A percentile compares a stretch with the other conserved stretches of the same genome.
Conservation (phyloP, 2,888 invertebrate genomes). For the Platerodrilus igneus region DNA sequence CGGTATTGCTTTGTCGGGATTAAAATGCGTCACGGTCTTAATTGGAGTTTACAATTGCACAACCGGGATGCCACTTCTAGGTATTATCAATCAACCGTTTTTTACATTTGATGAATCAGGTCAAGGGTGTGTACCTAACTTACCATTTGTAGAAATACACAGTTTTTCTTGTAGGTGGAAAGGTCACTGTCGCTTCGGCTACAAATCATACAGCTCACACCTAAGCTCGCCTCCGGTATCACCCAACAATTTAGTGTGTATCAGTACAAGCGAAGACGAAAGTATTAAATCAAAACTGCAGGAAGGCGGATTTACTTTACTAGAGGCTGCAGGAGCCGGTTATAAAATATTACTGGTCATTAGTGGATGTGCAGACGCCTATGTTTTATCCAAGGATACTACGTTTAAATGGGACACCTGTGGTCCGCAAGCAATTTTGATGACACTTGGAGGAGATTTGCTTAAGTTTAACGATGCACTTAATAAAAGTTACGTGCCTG, state of each 20-base stretch:
- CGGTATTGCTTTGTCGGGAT: slow-evolving; percentile 62
- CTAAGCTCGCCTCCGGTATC: slow-evolving; percentile 23
- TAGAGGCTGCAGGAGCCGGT: slow-evolving; percentile 79
- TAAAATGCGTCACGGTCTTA: slow-evolving; percentile 85
- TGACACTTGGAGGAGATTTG: slow-evolving; percentile 73
- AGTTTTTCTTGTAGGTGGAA: slow-evolving; percentile 48
- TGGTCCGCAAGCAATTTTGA: slow-evolving; percentile 80
- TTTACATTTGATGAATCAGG: slow-evolving; percentile 40
- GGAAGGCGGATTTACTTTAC: slow-evolving; percentile 52
- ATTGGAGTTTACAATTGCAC: slow-evolving; percentile 75
- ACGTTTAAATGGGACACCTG: slow-evolving; percentile 93
- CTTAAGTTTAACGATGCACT: slow-evolving; percentile 32
- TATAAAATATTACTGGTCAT: slow-evolving; percentile 83
- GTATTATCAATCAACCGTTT: slow-evolving; percentile 89
- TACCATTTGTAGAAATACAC: slow-evolving; percentile 1
- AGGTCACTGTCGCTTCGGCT: slow-evolving; percentile 61
- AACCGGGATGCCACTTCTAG: slow-evolving; percentile 73
- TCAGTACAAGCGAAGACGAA: slow-evolving; percentile 57
- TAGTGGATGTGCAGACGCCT: slow-evolving; percentile 64
- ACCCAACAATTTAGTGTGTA: slow-evolving; percentile 46
- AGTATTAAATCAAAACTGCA: slow-evolving; percentile 48
- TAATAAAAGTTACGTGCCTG: slow-evolving; percentile 23
- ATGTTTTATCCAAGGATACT: slow-evolving; percentile 72
- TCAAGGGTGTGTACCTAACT: neutral
- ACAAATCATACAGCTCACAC: too few species aligned